Conservation (phyloP, 2,888 invertebrate species). For the Caradrina kadenii region DNA sequence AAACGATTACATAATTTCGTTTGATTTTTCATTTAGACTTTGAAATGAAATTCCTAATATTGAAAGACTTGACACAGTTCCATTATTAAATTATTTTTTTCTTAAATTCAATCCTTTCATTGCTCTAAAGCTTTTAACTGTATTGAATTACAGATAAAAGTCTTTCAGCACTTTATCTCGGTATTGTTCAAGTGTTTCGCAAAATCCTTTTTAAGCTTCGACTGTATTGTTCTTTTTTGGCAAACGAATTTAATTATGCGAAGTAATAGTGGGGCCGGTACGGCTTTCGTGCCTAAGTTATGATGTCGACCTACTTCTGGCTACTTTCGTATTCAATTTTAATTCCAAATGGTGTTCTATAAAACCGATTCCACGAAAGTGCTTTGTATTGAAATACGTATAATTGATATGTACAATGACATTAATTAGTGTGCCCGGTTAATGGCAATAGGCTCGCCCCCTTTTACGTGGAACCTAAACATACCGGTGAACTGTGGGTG, state of each 20-base stretch:
- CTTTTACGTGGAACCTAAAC: too few relatives aligned
- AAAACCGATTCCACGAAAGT: neutral
- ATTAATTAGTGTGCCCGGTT: too few relatives aligned
- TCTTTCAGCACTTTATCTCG: conserved; percentile 36
- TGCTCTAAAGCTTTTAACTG: conserved; percentile 26
- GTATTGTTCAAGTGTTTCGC: conserved; percentile 37
- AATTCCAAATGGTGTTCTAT: neutral
- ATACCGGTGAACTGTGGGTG: too few relatives aligned
- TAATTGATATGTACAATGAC: too few relatives aligned
- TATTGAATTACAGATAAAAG: conserved; percentile 18
- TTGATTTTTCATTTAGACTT: neutral
- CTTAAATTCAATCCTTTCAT: neutral
- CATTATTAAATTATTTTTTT: neutral
- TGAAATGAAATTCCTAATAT: neutral
- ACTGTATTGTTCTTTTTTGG: conserved; percentile 37
- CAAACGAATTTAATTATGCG: conserved; percentile 48
- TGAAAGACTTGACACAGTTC: neutral
- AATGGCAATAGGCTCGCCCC: too few relatives aligned
- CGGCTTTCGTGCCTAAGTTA: conserved; percentile 35
- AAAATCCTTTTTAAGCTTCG: conserved; percentile 45
- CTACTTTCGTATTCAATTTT: conserved; percentile 25
- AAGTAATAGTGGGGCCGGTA: conserved; percentile 28
- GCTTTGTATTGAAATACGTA: too few relatives aligned
- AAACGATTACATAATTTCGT: too few relatives aligned
- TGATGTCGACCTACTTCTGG: conserved; percentile 35